Conservation (phyloP, 2,888 invertebrate genomes). For the Pristionchus arcanus region DNA sequence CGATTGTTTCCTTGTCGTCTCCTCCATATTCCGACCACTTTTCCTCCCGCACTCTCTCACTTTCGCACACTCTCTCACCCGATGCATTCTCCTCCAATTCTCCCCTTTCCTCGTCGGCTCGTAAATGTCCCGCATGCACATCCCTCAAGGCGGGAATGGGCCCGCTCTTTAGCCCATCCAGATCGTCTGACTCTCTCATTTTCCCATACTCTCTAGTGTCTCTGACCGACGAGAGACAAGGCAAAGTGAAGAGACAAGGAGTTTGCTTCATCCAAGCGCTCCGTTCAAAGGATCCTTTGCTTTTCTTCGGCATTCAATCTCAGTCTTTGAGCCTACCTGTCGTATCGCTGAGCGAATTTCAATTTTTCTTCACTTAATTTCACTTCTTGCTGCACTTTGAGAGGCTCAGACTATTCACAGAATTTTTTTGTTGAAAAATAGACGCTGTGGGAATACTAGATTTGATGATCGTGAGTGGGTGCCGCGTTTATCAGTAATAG, state of each 20-base stretch:
- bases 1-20: conserved; percentile 41
- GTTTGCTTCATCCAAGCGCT: neutral
- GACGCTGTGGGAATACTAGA: too few relatives aligned
- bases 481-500: too few relatives aligned
- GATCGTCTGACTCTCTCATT: neutral
- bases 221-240: neutral
- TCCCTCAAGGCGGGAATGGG: conserved; percentile 20
- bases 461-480: too few relatives aligned
- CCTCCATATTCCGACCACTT: conserved; percentile 16
- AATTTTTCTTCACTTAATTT: too few relatives aligned
- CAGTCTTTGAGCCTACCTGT: too few relatives aligned
- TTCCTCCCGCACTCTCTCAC: neutral
- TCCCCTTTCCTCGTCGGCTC: neutral
- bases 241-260: neutral
- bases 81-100: neutral
- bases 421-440: too few relatives aligned
- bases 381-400: too few relatives aligned
- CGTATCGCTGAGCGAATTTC: too few relatives aligned
- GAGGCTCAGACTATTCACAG: too few relatives aligned
- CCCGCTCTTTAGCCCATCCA: neutral
- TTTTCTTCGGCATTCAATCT: too few relatives aligned
- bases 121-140: conserved; percentile 2
- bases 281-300: too few relatives aligned
- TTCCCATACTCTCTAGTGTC: neutral
- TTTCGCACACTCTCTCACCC: neutral